Evolutionary conservation across 1,140 invertebrate genomes (phyloP).

Genomic region (Brachionus sp.): DNA sequence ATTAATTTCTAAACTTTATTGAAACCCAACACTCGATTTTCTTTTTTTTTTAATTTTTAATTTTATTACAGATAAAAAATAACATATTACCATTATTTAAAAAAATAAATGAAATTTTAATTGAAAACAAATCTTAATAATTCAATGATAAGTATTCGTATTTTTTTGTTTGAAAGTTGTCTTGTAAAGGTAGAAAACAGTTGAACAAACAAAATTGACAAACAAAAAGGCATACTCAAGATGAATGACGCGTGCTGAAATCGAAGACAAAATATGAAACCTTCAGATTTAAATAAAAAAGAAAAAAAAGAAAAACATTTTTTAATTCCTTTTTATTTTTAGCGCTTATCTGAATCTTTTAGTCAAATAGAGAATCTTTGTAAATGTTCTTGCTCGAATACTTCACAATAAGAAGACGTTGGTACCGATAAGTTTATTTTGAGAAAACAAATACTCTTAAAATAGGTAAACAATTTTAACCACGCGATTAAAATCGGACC

Average conservation of each 20-base stretch:
- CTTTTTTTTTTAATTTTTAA: too few relatives aligned
- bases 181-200: neutral
- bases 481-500: neutral
- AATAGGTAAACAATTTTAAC: slow-evolving; percentile 2
- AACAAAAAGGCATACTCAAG: neutral
- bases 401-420: slow-evolving; percentile 11
- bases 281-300: neutral
- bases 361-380: neutral
- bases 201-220: neutral
- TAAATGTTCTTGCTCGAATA: neutral
- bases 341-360: neutral
- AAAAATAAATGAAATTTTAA: too few relatives aligned
- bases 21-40: too few relatives aligned
- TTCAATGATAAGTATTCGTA: too few relatives aligned
- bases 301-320: neutral
- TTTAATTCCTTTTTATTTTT: neutral
- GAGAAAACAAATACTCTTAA: neutral
- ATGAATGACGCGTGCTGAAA: neutral
- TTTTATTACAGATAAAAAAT: too few relatives aligned
- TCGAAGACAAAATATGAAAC: neutral
- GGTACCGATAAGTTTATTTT: slow-evolving; percentile 25
- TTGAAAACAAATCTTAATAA: too few relatives aligned
- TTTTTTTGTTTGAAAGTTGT: too few relatives aligned
- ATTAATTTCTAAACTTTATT: too few relatives aligned
- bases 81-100: too few relatives aligned